phyloP scores from a whole-genome alignment of 1,140 invertebrate genomes.

The Pygmarrhopalites habei region DNA sequence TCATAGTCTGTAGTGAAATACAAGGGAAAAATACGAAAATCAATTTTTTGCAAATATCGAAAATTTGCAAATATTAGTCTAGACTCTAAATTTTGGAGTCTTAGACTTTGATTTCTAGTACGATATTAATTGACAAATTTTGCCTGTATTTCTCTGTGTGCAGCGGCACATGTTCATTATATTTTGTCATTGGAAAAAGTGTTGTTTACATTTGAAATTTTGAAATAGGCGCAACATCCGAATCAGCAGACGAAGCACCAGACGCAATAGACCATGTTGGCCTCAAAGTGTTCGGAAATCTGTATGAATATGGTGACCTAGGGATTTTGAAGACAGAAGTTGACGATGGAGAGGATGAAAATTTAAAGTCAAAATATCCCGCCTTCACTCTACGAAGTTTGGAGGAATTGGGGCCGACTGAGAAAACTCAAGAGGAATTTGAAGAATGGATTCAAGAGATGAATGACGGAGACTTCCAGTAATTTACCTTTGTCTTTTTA shows the following conservation, averaged over 20 bases:
- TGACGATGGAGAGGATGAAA: neutral
- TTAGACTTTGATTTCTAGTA: too few species aligned
- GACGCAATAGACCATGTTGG: conserved; percentile 36
- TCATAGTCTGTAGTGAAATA: too few species aligned
- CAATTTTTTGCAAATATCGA: too few species aligned
- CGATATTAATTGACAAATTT: too few species aligned
- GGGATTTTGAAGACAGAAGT: conserved; percentile 25
- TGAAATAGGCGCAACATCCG: conserved; percentile 22
- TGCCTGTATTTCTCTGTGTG: too few species aligned
- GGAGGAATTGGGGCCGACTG: conserved; percentile 24
- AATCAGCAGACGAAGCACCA: conserved; percentile 20
- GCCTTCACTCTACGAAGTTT: conserved; percentile 24
- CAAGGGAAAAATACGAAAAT: too few species aligned
- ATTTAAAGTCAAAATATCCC: conserved; percentile 33
- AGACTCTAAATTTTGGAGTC: too few species aligned
- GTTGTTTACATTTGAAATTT: neutral
- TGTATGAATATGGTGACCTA: conserved; percentile 37
- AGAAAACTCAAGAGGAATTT: conserved; percentile 26
- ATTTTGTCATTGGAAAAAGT: neutral
- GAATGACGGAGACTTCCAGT: conserved; percentile 23
- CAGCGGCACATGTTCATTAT: neutral
- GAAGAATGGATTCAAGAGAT: conserved; percentile 30
- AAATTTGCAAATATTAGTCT: too few species aligned
- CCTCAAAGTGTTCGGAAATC: conserved; percentile 26
- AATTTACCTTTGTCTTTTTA: neutral